phyloP scores from a whole-genome alignment of 2,888 invertebrate genomes.

The Andrena bucephala region DNA sequence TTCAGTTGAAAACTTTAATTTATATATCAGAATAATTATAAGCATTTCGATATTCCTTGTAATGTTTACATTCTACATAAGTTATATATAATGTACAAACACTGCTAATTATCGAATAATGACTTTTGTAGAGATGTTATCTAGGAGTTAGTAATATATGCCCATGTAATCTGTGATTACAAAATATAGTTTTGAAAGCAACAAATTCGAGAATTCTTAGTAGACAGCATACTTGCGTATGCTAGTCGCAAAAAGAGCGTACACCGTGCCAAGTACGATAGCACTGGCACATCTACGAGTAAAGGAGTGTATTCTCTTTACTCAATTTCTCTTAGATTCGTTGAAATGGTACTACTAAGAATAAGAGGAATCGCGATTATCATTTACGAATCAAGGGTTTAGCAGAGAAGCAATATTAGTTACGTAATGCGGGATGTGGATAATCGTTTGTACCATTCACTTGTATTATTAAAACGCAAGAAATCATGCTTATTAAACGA shows the following conservation, averaged over 20 bases:
- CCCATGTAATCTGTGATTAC: constrained; percentile 68
- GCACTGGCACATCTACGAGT: constrained; percentile 18
- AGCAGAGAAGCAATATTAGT: constrained; percentile 58
- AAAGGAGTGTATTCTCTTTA: constrained; percentile 27
- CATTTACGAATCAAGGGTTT: constrained; percentile 32
- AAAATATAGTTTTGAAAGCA: constrained; percentile 59
- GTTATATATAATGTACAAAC: constrained; percentile 52
- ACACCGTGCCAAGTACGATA: constrained; percentile 34
- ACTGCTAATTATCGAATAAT: constrained; percentile 44
- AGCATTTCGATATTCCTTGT: constrained; percentile 54
- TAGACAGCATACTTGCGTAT: constrained; percentile 24
- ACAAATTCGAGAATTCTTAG: constrained; percentile 36
- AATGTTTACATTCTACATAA: constrained; percentile 42
- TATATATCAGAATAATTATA: constrained; percentile 19
- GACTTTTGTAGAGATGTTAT: constrained; percentile 64
- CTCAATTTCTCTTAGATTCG: constrained; percentile 38
- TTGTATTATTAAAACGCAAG: constrained; percentile 20
- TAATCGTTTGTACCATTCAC: constrained; percentile 42
- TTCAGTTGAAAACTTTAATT: constrained; percentile 17
- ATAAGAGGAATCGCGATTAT: constrained; percentile 13
- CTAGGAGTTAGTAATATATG: constrained; percentile 55
- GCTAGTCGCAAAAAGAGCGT: constrained; percentile 9
- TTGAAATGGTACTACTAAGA: constrained; percentile 42
- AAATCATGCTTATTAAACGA: constrained; percentile 3
- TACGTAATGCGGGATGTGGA: constrained; percentile 31